These are phyloP conservation scores for Dryas iulia DNA, from an alignment of 1,140 invertebrate species.

Conservation along the genomic window DNA sequence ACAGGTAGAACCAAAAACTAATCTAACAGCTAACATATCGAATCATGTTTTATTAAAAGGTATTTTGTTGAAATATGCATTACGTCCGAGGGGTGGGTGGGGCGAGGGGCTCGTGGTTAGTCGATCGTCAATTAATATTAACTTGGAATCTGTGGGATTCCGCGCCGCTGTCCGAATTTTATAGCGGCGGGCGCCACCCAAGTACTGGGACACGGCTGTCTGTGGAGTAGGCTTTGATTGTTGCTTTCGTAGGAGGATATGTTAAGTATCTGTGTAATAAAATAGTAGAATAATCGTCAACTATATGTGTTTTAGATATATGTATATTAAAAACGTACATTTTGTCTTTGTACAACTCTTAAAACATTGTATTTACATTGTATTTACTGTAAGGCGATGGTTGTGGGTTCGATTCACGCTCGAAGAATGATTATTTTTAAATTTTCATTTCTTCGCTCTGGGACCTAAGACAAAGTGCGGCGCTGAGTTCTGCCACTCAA, in stretches of 20 bases:
- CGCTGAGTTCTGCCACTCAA: no score
- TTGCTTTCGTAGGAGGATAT: not conserved
- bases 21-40: not conserved
- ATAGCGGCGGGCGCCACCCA: slow-evolving; percentile 77
- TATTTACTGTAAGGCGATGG: no score
- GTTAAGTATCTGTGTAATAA: no score
- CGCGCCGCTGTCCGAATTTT: slow-evolving; percentile 77
- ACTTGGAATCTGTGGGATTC: slow-evolving; percentile 78
- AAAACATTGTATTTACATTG: no score
- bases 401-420: no score
- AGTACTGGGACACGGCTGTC: slow-evolving; percentile 40
- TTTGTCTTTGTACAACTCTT: no score
- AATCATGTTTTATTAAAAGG: slow-evolving; percentile 11
- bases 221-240: slow-evolving; percentile 36
- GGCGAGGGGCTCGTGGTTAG: slow-evolving; percentile 39
- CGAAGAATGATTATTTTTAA: no score
- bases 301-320: no score
- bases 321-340: no score
- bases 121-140: slow-evolving; percentile 78
- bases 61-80: slow-evolving; percentile 14
- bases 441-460: no score
- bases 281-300: no score
- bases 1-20: not conserved
- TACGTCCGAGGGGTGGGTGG: not conserved
- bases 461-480: no score